Evolutionary conservation across 2,888 invertebrate species (phyloP), one percentile per base, ranked within the genome.

Genomic region (Aphidius colemani): DNA sequence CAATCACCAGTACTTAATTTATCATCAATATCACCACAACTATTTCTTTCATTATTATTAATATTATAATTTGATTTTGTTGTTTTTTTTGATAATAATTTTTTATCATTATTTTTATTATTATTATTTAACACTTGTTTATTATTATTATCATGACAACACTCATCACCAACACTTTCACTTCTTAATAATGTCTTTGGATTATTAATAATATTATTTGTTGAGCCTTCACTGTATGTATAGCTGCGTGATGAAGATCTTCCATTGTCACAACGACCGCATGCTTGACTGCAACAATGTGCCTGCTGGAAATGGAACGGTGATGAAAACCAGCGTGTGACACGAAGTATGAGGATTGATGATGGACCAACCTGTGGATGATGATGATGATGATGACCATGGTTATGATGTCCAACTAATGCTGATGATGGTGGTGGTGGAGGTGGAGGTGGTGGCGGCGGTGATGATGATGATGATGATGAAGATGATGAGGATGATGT

Each of bases 81-180:
- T 18, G 50, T 59, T 13, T 11, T 43, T 45, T 63, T 46, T 41
- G 66, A 43, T 11, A 44, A 53, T 43, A 45, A 57, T 57, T 11
- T 8, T 40, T 57, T 40, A 53, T 57, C 66, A 57, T 62, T 48
- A 39, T 66, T 59, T 43, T 51, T 44, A n/a, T 64, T 48, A 49
- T 48, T 64, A 18, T 48, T 48, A 39, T 13, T 30, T 44, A 9
- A 53, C 50, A 55, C 18, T 49, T 49, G 44, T 43, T 55, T 59
- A 59, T 48, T 59, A 50, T 30, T 46, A 56, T 18, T 63, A 59
- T 69, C 69, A 61, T 67, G 70, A 49, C 59, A 53, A 65, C 75
- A 76, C 74, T 80, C 78, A 48, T 80, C 79, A 72, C 75, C 71
- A 53, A 76, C 75, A 75, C 80, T 80, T 66, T 79, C 80, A 72